Evolutionary conservation across 2,888 invertebrate genomes (phyloP), one percentile per base, ranked within the genome.

Genomic region (Amblyjoppa fuscipennis): DNA sequence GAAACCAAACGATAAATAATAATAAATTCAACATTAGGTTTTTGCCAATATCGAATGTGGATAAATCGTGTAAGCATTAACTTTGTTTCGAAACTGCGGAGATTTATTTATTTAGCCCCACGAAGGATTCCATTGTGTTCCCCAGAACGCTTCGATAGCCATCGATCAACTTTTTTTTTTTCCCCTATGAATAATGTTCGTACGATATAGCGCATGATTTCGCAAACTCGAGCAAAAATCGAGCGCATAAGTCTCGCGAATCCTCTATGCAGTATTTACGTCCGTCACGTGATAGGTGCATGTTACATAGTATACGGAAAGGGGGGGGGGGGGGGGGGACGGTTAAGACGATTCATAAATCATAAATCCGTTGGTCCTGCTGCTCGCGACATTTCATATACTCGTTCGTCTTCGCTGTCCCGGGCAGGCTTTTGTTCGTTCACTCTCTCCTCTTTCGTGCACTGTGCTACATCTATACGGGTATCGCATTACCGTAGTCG

Each of bases 381-480:
- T 84, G 85, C 84, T 74, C 70, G 45, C 79, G 85, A 87, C 81
- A 78, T 86, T 86, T 86, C 81, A 88, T 80, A 80, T 69, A 83
- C 81, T 81, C 86, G 81, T 84, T 68, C 80, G 81, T 87, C 88
- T 78, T 87, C 69, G 78, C 83, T 82, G 85, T 84, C 88, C 80
- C 61, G 53, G 61, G 25, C 84, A 81, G 79, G 61, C 64, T 69
- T 81, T 86, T 84, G 59, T 83, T 84, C 74, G 73, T 73, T 77
- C 76, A 31, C 56, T 71, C 71, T 13, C 61, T 61, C 25, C 41
- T 70, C 78, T 31, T 45, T 45, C 34, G 74, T 61, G 34, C 16
- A 34, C 45, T 38, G 38, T 38, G 25, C 11, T 49, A 70, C 45
- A 51, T 16, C 11, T 51, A 64, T 20, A 74, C 61, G 49, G 13